Evolutionary conservation across 2,888 invertebrate genomes (phyloP).

Genomic region (Agriotes lineatus): DNA sequence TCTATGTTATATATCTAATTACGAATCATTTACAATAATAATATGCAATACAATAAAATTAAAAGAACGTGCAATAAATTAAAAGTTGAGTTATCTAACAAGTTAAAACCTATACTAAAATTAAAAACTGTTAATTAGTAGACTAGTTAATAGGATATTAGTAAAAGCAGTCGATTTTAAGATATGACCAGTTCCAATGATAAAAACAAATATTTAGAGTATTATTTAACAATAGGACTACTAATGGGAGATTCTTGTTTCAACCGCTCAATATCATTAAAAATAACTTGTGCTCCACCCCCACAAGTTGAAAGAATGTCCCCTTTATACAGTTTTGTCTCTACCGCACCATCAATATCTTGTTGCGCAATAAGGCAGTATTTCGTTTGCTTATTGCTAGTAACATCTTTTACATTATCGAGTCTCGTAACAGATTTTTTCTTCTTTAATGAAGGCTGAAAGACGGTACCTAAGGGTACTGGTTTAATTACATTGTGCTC

Average conservation of each 20-base stretch:
- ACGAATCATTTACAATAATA: no score
- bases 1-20: no score
- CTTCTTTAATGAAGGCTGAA: constrained; percentile 87
- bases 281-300: constrained; percentile 95
- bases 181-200: no score
- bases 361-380: constrained; percentile 95
- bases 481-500: constrained; percentile 88
- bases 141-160: no score
- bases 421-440: constrained; percentile 88
- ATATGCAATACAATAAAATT: no score
- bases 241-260: constrained; percentile 82
- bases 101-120: no score
- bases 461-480: constrained; percentile 86
- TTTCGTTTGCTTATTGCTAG: constrained; percentile 77
- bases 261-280: constrained; percentile 93
- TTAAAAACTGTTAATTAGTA: no score
- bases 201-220: no score
- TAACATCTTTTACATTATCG: constrained; percentile 82
- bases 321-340: constrained; percentile 94
- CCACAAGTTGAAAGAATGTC: constrained; percentile 94
- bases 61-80: no score
- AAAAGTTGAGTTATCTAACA: no score
- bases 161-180: no score
- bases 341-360: constrained; percentile 92
- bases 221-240: constrained; percentile 72